Percentiles rank a stretch among this genome's conserved stretches.
These are phyloP conservation scores for Drosophila pseudotakahashii DNA, from an alignment of 2,888 invertebrate species.

Conservation along the genomic window DNA sequence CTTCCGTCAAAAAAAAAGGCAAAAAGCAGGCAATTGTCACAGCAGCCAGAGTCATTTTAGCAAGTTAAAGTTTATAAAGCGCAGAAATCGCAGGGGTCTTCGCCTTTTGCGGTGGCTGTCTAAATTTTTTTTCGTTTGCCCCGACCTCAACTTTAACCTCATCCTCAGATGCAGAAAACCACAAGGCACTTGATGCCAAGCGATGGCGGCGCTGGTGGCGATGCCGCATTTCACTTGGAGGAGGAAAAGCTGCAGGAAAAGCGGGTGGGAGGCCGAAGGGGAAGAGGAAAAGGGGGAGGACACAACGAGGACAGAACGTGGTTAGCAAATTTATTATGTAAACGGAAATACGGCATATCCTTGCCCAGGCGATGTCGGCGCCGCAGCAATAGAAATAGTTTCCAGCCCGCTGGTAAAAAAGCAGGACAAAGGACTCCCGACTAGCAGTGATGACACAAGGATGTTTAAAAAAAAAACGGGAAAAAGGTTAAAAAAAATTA, in stretches of 20 bases:
- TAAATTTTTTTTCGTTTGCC: slow-evolving; percentile 49
- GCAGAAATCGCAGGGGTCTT: slow-evolving; percentile 25
- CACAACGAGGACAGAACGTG: slow-evolving; percentile 74
- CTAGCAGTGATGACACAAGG: slow-evolving; percentile 14
- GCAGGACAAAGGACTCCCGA: slow-evolving; percentile 37
- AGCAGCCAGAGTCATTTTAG: slow-evolving; percentile 50
- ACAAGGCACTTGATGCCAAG: slow-evolving; percentile 77
- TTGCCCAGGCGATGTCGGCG: slow-evolving; percentile 74
- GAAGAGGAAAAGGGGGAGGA: slow-evolving; percentile 15
- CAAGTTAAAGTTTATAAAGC: slow-evolving; percentile 52
- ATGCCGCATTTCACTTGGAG: slow-evolving; percentile 51
- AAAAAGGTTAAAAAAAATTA: too few species aligned
- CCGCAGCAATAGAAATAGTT: slow-evolving; percentile 81
- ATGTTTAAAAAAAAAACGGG: too few species aligned
- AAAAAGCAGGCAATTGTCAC: slow-evolving; percentile 34
- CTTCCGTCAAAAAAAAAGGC: slow-evolving; percentile 71
- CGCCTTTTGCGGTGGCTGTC: slow-evolving; percentile 59
- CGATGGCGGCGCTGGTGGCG: slow-evolving; percentile 56
- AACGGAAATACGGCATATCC: slow-evolving; percentile 80
- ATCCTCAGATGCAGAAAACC: slow-evolving; percentile 34
- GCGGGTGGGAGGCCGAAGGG: neutral
- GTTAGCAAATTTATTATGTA: slow-evolving; percentile 80
- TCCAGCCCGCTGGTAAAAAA: slow-evolving; percentile 61
- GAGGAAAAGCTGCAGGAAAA: slow-evolving; percentile 9
- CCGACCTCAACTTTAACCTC: slow-evolving; percentile 36